Conservation (phyloP, 2,113 vertebrate genomes). For the Gymnobelideus leadbeateri region DNA sequence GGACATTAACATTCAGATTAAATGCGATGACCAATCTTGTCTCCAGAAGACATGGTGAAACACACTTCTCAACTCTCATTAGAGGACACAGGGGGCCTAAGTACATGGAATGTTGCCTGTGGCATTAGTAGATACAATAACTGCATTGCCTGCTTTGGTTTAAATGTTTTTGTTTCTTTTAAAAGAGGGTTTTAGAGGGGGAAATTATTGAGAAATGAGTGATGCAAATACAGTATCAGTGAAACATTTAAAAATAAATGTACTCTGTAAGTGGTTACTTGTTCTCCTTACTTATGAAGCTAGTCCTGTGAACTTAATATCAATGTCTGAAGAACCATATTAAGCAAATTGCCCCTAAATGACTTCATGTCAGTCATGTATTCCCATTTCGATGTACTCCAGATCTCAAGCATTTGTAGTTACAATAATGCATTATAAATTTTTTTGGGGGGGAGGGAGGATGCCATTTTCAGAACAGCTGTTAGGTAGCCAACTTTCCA, state of each 20-base stretch:
- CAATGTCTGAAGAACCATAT: not conserved
- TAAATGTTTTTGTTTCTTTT: not conserved
- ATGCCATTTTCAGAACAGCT: not conserved
- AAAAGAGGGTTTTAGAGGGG: not conserved
- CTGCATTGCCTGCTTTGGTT: not conserved
- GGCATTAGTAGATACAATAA: not conserved
- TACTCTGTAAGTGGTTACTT: not conserved
- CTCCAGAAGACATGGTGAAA: not conserved
- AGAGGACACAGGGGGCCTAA: not conserved
- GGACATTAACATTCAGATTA: not conserved
- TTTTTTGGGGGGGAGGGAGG: not conserved
- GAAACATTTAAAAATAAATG: not conserved
- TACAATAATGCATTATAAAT: slow-evolving; percentile 5
- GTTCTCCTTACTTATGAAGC: not conserved
- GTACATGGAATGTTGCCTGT: not conserved
- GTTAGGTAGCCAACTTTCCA: not conserved
- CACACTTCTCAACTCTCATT: not conserved
- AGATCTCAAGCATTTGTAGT: slow-evolving; percentile 10
- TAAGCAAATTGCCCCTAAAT: slow-evolving; percentile 26
- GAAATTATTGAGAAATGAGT: not conserved
- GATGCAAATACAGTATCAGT: not conserved
- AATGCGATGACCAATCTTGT: not conserved
- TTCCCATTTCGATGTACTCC: slow-evolving; percentile 10
- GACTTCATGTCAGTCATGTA: slow-evolving; percentile 2
- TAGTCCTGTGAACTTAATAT: not conserved